Base-by-base conservation (phyloP, 2,797 vertebrate species). In the Catharus ustulatus region DNA sequence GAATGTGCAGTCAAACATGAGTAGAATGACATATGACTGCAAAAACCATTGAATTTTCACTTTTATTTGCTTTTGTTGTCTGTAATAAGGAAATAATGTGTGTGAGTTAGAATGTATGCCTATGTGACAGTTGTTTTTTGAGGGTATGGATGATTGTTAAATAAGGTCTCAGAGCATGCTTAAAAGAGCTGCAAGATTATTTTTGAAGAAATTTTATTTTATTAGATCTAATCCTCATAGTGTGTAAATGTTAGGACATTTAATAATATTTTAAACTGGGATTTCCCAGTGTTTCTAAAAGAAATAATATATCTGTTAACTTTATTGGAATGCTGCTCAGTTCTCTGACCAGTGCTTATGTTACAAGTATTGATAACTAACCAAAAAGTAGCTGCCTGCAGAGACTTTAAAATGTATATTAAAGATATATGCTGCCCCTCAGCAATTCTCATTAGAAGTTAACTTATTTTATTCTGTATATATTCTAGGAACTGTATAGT, bases 391-490 rank as follows among this genome's bases (percentile, higher is more conserved):
- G 98, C 98, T 98, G 98, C 99, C 99, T 99, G 99, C 99, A 99
- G 99, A 99, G 98, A 99, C 98, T 98, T 98, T 98, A 97, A 98
- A 97, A 97, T 98, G 98, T 98, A 98, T 98, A 98, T 97, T 98
- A 98, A 98, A 98, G 97, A 96, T 97, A 96, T 97, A 97, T 98
- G 98, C 98, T 99, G 98, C 98, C 98, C 96, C 98, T 98, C 98
- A 98, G 98, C 98, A 98, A 97, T 97, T 98, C 98, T 98, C 98
- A 97, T 97, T 98, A 99, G 98, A 96, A 98, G 98, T 98, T 99
- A 99, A 99, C 99, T 99, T 99, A 99, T 99, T 99, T 99, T 99
- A 99, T 98, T 99, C 99, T 99, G 98, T 99, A 99, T 98, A 99
- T 99, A 99, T 99, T 99, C 98, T 99, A 99, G 98, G 99, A 98